A percentile compares a stretch with the other conserved stretches of the same genome.
Conservation (phyloP, 2,113 vertebrate species). For the Cyanoderma ruficeps region DNA sequence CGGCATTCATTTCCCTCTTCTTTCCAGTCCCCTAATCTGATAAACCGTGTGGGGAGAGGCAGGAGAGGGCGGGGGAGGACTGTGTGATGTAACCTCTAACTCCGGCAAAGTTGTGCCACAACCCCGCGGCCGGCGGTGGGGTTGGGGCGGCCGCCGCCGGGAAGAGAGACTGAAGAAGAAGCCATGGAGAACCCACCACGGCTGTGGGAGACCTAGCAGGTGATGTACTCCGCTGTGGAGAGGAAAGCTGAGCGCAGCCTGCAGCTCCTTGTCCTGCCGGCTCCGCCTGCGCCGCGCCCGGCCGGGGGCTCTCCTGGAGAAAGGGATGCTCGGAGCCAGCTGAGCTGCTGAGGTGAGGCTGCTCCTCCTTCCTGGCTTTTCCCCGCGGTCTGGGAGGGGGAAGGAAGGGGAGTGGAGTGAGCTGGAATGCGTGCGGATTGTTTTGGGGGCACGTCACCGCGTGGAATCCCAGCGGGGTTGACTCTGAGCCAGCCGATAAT, state of each 20-base stretch:
- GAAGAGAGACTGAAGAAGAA: neutral
- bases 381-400: fast-evolving
- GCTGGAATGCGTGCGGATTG: neutral
- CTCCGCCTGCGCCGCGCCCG: fast-evolving
- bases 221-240: fast-evolving
- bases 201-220: neutral
- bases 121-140: fast-evolving
- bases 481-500: neutral
- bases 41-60: neutral
- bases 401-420: neutral
- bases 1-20: neutral
- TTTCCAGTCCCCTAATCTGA: neutral
- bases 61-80: neutral
- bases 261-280: neutral
- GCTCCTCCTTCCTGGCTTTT: neutral
- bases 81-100: neutral
- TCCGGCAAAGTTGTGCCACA: neutral
- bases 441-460: neutral
- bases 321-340: neutral
- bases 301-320: neutral
- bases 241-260: neutral
- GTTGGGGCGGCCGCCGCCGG: fast-evolving
- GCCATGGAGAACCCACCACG: neutral
- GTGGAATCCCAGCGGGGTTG: neutral
- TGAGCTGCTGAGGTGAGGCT: neutral